Conservation (phyloP, 2,888 invertebrate species). For the Aphelenchoides bicaudatus region DNA sequence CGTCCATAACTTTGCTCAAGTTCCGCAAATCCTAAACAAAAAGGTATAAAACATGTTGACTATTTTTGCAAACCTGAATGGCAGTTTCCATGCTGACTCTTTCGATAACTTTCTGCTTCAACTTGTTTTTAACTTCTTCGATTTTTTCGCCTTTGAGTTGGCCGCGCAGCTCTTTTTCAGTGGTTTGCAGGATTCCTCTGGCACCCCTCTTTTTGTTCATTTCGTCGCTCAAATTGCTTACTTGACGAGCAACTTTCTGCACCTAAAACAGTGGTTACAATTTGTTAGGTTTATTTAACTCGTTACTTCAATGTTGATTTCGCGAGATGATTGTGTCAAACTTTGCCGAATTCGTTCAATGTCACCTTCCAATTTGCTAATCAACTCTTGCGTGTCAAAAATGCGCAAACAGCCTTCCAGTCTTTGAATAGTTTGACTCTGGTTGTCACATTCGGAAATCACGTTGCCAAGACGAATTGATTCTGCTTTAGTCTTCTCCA, state of each 20-base stretch:
- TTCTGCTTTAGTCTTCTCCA: slow-evolving; percentile 14
- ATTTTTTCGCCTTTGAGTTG: slow-evolving; percentile 6
- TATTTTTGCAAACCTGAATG: slow-evolving; percentile 24
- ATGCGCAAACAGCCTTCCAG: slow-evolving; percentile 13
- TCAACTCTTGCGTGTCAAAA: background rate
- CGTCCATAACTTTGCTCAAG: slow-evolving; percentile 77
- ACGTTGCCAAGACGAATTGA: background rate
- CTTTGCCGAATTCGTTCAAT: too few species aligned
- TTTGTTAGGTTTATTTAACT: background rate
- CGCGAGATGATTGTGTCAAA: background rate
- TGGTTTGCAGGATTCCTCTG: background rate
- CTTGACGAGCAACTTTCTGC: background rate
- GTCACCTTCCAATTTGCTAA: background rate
- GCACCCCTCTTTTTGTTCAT: slow-evolving; percentile 7
- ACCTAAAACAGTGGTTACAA: background rate
- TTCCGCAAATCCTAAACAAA: slow-evolving; percentile 70
- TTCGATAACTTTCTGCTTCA: slow-evolving; percentile 29
- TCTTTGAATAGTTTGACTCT: background rate
- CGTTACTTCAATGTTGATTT: background rate
- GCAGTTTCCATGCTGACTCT: slow-evolving; percentile 15
- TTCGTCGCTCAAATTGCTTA: slow-evolving; percentile 10
- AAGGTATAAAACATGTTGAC: background rate
- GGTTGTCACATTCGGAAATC: slow-evolving; percentile 2
- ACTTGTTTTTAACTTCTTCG: slow-evolving; percentile 25
- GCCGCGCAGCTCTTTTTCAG: background rate